These are phyloP conservation scores for Asbolus verrucosus DNA, from an alignment of 1,140 invertebrate species.

Conservation along the genomic window DNA sequence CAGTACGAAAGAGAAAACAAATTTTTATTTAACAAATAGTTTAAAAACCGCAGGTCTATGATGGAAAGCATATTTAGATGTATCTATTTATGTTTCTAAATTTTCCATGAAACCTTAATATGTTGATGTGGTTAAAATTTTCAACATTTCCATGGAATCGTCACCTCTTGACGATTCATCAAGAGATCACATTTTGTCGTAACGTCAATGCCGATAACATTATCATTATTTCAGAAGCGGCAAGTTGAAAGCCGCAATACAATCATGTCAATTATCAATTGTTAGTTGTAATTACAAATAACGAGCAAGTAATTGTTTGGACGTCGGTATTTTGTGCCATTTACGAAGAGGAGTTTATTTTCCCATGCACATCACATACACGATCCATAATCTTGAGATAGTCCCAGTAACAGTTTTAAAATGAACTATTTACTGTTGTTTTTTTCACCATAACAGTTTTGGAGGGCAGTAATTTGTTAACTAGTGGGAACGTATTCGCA, in stretches of 20 bases:
- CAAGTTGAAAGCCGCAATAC: slow-evolving; percentile 32
- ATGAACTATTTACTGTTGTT: slow-evolving; percentile 20
- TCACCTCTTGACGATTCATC: not conserved
- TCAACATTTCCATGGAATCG: not conserved
- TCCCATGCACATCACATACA: slow-evolving; percentile 12
- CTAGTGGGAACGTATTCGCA: slow-evolving; percentile 32
- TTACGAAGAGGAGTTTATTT: slow-evolving; percentile 13
- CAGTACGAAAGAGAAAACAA: no score
- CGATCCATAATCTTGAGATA: slow-evolving; percentile 8
- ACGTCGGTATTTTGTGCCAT: slow-evolving; percentile 31
- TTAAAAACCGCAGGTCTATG: no score
- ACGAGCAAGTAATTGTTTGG: slow-evolving; percentile 34
- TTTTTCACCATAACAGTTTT: slow-evolving; percentile 26
- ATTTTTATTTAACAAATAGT: no score
- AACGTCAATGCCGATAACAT: slow-evolving; percentile 25
- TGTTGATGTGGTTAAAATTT: no score
- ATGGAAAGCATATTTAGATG: no score
- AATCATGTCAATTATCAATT: slow-evolving; percentile 39
- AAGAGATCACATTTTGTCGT: not conserved
- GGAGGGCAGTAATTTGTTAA: slow-evolving; percentile 27
- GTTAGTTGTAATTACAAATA: slow-evolving; percentile 39
- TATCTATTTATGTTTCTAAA: no score
- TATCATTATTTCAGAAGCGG: slow-evolving; percentile 24
- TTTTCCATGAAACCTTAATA: no score
- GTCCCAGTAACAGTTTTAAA: slow-evolving; percentile 4